A percentile compares a stretch with the other conserved stretches of the same genome.
Conservation (phyloP, 2,113 vertebrate species). For the Isichthys henryi region DNA sequence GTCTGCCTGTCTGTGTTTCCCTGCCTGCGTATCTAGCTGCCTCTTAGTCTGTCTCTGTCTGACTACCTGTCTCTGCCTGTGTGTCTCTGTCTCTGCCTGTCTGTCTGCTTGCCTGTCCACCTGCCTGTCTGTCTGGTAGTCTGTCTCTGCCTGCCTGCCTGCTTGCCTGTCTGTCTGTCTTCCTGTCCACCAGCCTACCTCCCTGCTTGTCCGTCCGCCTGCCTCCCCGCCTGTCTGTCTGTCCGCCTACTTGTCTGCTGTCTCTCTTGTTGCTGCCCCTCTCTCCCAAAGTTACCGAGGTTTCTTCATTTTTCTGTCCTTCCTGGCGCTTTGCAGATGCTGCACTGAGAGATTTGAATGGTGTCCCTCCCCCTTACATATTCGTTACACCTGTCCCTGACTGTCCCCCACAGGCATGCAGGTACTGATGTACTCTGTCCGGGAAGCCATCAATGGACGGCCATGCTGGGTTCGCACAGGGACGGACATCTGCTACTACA, state of each 20-base stretch:
- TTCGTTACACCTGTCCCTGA: background rate
- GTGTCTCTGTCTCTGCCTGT: background rate
- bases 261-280: background rate
- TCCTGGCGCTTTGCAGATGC: background rate
- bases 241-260: background rate
- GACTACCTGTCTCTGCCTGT: background rate
- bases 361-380: background rate
- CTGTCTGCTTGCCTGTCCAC: too few species aligned
- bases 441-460: conserved; percentile 79
- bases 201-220: too few species aligned
- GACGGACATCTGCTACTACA: conserved; percentile 96
- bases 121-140: too few species aligned
- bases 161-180: too few species aligned
- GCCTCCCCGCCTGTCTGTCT: background rate
- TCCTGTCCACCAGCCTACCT: too few species aligned
- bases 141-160: too few species aligned
- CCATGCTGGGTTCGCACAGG: conserved; percentile 86
- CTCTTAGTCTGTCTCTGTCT: background rate
- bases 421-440: conserved; percentile 93
- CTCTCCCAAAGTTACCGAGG: background rate
- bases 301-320: background rate
- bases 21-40: background rate
- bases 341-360: background rate
- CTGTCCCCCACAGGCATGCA: conserved; percentile 79
- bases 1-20: background rate